These are phyloP conservation scores for Phalacrocorax brasilianus DNA, from an alignment of 2,113 vertebrate species.

Conservation along the genomic window DNA sequence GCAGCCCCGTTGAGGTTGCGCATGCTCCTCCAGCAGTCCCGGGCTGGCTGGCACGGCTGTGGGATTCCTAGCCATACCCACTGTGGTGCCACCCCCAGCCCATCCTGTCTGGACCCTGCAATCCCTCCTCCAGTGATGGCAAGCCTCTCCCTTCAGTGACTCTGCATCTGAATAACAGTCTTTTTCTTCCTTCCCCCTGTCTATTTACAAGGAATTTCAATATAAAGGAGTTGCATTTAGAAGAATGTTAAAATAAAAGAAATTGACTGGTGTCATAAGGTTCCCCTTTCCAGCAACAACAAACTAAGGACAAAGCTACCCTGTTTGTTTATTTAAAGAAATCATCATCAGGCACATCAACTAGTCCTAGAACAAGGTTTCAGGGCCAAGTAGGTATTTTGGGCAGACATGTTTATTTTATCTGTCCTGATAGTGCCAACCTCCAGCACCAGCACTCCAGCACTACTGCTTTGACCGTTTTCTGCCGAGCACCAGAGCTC, in stretches of 20 bases:
- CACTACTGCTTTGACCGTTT: accelerated
- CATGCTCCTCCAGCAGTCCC: accelerated
- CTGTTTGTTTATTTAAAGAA: not conserved
- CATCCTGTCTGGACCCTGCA: accelerated
- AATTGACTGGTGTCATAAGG: not conserved
- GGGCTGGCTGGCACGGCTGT: not conserved
- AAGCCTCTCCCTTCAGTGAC: not conserved
- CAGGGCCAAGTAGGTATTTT: not conserved
- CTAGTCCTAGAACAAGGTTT: not conserved
- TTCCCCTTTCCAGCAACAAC: not conserved
- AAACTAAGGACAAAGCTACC: not conserved
- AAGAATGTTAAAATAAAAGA: not conserved
- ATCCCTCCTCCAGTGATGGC: accelerated
- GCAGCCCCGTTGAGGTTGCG: accelerated
- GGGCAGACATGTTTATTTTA: not conserved
- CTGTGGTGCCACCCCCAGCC: accelerated
- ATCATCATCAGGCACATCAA: not conserved
- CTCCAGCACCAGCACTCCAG: not conserved
- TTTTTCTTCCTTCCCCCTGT: too few relatives aligned
- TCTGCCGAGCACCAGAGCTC: not conserved
- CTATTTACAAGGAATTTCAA: not conserved
- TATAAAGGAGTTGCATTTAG: not conserved
- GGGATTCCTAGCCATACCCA: accelerated
- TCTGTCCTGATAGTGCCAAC: not conserved
- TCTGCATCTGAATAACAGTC: not conserved